These are phyloP conservation scores for Gymnosoma rotundatum DNA, from an alignment of 2,888 invertebrate species.

Conservation along the genomic window DNA sequence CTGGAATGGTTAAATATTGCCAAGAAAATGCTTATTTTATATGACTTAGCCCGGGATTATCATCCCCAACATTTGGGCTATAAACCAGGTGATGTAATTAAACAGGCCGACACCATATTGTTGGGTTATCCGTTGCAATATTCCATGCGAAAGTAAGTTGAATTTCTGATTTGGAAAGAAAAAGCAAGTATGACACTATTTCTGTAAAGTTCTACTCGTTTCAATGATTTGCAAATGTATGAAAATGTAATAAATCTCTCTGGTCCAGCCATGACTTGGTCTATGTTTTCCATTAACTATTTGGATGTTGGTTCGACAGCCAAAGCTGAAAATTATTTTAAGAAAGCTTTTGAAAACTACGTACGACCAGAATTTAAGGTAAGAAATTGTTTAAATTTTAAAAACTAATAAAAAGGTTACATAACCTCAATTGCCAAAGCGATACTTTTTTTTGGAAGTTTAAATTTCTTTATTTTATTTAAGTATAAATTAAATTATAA, in stretches of 20 bases:
- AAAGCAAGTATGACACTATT: not conserved
- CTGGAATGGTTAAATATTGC: slow-evolving; percentile 82
- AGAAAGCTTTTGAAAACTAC: slow-evolving; percentile 83
- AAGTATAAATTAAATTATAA: no score
- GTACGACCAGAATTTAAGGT: slow-evolving; percentile 85
- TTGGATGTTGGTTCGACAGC: slow-evolving; percentile 81
- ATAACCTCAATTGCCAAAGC: no score
- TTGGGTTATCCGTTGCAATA: slow-evolving; percentile 85
- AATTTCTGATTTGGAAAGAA: not conserved
- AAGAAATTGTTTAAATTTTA: slow-evolving; percentile 10
- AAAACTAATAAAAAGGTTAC: no score
- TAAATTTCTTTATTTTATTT: no score
- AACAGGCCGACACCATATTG: slow-evolving; percentile 85
- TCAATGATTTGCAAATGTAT: slow-evolving; percentile 84
- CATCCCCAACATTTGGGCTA: slow-evolving; percentile 85
- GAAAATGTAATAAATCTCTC: slow-evolving; percentile 83
- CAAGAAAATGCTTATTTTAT: slow-evolving; percentile 83
- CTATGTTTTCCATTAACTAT: slow-evolving; percentile 85
- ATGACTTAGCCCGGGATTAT: slow-evolving; percentile 83
- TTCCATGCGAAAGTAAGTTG: slow-evolving; percentile 83
- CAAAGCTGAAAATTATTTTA: slow-evolving; percentile 83
- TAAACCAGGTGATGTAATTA: slow-evolving; percentile 82
- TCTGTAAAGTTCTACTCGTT: slow-evolving; percentile 76
- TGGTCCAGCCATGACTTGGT: slow-evolving; percentile 87
- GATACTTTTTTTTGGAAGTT: no score